These are phyloP conservation scores for Melanotus villosus DNA, from an alignment of 2,888 invertebrate genomes.

Conservation along the genomic window DNA sequence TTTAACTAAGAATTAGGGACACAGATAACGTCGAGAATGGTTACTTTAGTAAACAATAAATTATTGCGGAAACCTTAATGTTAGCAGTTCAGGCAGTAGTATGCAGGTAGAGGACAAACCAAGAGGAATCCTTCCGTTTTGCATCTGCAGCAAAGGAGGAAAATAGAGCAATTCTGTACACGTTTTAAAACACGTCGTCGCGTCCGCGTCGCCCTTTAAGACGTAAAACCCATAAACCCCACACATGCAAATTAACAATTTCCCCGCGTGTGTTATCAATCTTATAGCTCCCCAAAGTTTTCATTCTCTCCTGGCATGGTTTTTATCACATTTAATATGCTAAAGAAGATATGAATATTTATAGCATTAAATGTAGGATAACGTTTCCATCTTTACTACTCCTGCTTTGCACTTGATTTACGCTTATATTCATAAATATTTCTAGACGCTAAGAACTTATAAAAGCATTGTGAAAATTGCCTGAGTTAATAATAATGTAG, in stretches of 20 bases:
- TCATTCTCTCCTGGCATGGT: neutral
- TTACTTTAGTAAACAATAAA: neutral
- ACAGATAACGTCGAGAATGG: neutral
- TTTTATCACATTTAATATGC: slow-evolving; percentile 1
- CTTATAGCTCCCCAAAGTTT: neutral
- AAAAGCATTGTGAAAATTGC: neutral
- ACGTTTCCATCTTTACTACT: slow-evolving; percentile 8
- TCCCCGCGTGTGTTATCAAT: neutral
- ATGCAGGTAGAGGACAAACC: neutral
- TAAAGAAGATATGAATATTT: slow-evolving; percentile 9
- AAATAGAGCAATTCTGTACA: slow-evolving; percentile 3
- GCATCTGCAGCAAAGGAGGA: neutral
- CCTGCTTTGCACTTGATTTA: slow-evolving; percentile 7
- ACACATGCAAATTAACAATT: slow-evolving; percentile 10
- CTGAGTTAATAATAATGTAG: neutral
- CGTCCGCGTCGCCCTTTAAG: neutral
- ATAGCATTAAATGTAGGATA: slow-evolving; percentile 4
- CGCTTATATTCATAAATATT: slow-evolving; percentile 6
- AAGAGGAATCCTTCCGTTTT: neutral
- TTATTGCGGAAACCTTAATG: no score
- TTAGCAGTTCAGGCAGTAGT: neutral
- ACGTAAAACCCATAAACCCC: slow-evolving; percentile 1
- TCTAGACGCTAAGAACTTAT: neutral
- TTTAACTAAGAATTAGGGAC: no score
- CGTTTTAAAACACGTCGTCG: slow-evolving; percentile 5